These are phyloP conservation scores for Seriola quinqueradiata DNA, from an alignment of 2,113 vertebrate species.

Conservation along the genomic window DNA sequence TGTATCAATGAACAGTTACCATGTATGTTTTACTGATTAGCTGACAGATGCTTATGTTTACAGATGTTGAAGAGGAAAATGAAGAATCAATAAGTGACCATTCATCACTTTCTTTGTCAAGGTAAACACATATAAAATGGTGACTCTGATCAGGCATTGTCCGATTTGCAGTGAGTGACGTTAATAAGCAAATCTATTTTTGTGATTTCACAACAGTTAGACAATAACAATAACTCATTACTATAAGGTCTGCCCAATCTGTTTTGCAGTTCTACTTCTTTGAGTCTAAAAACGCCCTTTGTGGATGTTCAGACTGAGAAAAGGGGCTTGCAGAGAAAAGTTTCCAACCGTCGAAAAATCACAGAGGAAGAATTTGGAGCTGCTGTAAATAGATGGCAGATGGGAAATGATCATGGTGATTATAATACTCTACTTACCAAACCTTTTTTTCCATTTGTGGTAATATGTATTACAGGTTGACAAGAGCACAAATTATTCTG, in stretches of 20 bases:
- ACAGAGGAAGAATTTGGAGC: conserved; percentile 78
- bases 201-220: background rate
- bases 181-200: background rate
- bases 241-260: background rate
- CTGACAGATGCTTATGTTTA: conserved; percentile 21
- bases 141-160: background rate
- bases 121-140: conserved; percentile 46
- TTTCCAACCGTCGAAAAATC: conserved; percentile 58
- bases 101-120: conserved; percentile 62
- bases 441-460: background rate
- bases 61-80: conserved; percentile 53
- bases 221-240: background rate
- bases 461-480: background rate
- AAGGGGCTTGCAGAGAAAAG: conserved; percentile 69
- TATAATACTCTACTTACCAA: background rate
- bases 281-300: conserved; percentile 77
- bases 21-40: background rate
- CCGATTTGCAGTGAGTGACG: background rate
- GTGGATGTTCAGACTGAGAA: conserved; percentile 61
- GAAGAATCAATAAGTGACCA: conserved; percentile 19
- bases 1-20: background rate
- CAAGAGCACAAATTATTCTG: background rate
- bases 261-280: conserved; percentile 62
- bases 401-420: conserved; percentile 37
- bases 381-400: conserved; percentile 71